Evolutionary conservation across 2,888 invertebrate species (phyloP).

Genomic region (Alsophila aescularia): DNA sequence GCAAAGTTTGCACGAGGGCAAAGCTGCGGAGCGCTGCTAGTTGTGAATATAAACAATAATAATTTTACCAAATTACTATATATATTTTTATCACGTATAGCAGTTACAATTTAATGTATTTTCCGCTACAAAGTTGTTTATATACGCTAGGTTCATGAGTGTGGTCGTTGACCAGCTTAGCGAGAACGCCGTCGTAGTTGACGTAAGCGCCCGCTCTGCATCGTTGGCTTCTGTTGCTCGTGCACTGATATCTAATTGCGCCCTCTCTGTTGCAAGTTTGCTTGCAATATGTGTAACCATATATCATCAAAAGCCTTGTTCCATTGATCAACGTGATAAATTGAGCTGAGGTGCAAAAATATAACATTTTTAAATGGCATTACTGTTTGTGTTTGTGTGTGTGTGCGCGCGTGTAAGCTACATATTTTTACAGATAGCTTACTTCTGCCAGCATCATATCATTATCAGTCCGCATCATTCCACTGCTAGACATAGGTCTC

Average conservation of each 20-base stretch:
- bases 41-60: too few species aligned
- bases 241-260: neutral
- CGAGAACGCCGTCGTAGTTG: neutral
- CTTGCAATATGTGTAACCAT: slow-evolving; percentile 14
- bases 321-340: slow-evolving; percentile 10
- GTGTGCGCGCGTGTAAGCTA: too few species aligned
- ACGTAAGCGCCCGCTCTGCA: neutral
- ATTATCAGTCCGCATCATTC: too few species aligned
- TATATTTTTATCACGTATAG: too few species aligned
- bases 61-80: too few species aligned
- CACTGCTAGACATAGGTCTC: too few species aligned
- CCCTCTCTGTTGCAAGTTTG: neutral
- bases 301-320: neutral
- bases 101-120: neutral
- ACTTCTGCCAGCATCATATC: too few species aligned
- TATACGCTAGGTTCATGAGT: neutral
- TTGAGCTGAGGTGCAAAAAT: neutral
- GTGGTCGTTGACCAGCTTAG: neutral
- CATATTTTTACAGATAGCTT: too few species aligned
- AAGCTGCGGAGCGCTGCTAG: too few species aligned
- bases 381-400: too few species aligned
- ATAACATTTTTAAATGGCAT: neutral
- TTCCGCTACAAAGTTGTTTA: neutral
- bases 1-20: too few species aligned
- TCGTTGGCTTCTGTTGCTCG: neutral